Evolutionary conservation across 2,113 vertebrate genomes (phyloP), one percentile per base, ranked within the genome.

Genomic region (Perca schrenkii): DNA sequence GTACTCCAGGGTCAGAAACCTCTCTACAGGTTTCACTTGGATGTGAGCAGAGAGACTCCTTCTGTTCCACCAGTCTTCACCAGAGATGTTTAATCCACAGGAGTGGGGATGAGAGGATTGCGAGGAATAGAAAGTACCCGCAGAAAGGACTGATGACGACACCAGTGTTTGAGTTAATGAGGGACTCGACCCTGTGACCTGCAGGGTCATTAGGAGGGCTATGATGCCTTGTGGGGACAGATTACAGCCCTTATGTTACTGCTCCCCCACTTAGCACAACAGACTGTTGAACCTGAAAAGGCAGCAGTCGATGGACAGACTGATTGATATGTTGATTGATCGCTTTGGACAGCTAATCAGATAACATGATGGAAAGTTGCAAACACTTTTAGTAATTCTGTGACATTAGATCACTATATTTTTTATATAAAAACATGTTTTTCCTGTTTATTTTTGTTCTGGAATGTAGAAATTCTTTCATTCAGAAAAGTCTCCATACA

Each of bases 401-500:
- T 47, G 34, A 43, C 36, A 43, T 13, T 22, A 76, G 6, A 65
- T 25, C 0, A 6, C 17, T 60, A 34, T 63, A 50, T 61, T 52
- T 16, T 57, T 47, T 17, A 28, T 21, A 49, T 50, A 34, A 75
- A 72, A n/a, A 53, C 28, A 53, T 28, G 8, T 75, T 81, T 66
- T 87, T 72, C 56, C 46, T 60, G 57, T 88, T 87, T 72, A 70
- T 40, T 63, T 72, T 69, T 54, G n/a, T 78, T 72, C 43, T 69
- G 87, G 88, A 92, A 91, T 93, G 87, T 86, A 69, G 81, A 86
- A 85, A 92, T 82, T 79, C 93, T 89, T 91, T 95, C 94, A 96
- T 86, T 78, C 74, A 94, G 94, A 93, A 91, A 91, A 85, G 93
- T 96, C 95, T 95, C 95, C 95, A 96, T 95, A 90, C 40, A 34